A percentile compares a stretch with the other conserved stretches of the same genome.
These are phyloP conservation scores for Anseranas semipalmata DNA, from an alignment of 2,113 vertebrate species.

Conservation along the genomic window DNA sequence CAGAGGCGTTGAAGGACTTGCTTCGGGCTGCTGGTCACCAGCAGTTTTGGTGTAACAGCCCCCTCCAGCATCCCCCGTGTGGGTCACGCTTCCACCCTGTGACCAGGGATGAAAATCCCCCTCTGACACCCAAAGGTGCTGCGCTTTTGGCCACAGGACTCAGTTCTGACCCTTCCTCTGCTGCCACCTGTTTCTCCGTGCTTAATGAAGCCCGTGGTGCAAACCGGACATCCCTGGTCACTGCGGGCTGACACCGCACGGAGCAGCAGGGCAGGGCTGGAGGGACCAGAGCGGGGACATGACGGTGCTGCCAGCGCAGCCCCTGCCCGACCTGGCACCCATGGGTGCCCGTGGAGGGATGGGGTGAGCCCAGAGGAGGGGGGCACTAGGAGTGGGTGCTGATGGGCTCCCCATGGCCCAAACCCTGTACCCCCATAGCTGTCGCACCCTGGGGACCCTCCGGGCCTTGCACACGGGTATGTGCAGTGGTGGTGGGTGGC, in stretches of 20 bases:
- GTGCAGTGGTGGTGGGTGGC: slow-evolving; percentile 51
- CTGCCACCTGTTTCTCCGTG: neutral
- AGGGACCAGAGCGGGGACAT: neutral
- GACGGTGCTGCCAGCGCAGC: neutral
- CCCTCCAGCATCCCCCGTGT: neutral
- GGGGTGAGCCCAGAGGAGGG: neutral
- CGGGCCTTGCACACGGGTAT: neutral
- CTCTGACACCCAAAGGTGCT: neutral
- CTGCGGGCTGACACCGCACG: slow-evolving; percentile 60
- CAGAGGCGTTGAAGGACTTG: neutral
- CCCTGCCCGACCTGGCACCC: neutral
- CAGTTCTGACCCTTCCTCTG: neutral
- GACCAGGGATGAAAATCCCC: neutral
- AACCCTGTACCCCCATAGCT: neutral
- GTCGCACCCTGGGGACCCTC: neutral
- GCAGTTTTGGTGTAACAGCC: neutral
- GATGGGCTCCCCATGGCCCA: neutral
- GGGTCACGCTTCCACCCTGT: fast-evolving
- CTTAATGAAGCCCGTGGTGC: slow-evolving; percentile 74
- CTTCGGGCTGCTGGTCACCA: neutral
- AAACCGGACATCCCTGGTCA: slow-evolving; percentile 62
- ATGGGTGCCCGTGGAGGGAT: neutral
- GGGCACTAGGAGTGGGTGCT: neutral
- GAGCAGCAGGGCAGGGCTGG: neutral
- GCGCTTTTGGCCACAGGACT: neutral